Conservation (phyloP, 1,140 invertebrate species). For the Bradysia coprophila region DNA sequence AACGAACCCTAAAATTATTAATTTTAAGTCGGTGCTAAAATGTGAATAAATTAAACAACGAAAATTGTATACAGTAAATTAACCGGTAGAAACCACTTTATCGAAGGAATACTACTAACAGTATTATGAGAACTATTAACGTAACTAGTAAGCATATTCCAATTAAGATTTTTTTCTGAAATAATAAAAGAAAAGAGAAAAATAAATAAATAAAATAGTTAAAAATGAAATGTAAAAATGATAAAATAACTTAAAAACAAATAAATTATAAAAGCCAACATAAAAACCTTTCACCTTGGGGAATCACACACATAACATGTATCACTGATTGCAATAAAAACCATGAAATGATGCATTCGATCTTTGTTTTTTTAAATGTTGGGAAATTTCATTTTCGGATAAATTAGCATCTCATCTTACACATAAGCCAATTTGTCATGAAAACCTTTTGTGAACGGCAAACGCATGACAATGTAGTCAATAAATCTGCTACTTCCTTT, state of each 20-base stretch:
- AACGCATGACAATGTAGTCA: no score
- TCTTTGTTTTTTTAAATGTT: not conserved
- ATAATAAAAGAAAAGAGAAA: conserved; percentile 39
- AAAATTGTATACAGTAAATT: no score
- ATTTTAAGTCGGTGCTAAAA: no score
- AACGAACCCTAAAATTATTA: no score
- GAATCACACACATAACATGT: conserved; percentile 2
- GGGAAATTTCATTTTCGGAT: not conserved
- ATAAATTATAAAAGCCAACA: conserved; percentile 3
- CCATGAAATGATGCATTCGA: not conserved
- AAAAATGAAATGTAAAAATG: conserved; percentile 6
- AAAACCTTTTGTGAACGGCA: no score
- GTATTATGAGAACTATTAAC: conserved; percentile 53
- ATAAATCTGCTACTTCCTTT: no score
- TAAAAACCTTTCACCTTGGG: conserved; percentile 5
- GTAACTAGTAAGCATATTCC: conserved; percentile 58
- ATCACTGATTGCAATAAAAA: not conserved
- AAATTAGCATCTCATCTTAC: no score
- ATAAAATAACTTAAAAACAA: conserved; percentile 9
- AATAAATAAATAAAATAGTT: conserved; percentile 8
- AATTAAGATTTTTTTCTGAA: conserved; percentile 74
- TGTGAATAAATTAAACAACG: no score
- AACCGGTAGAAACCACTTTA: no score
- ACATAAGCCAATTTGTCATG: no score
- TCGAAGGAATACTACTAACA: no score